Base-by-base conservation (phyloP, 2,797 vertebrate species). In the Carcharodon carcharias region DNA sequence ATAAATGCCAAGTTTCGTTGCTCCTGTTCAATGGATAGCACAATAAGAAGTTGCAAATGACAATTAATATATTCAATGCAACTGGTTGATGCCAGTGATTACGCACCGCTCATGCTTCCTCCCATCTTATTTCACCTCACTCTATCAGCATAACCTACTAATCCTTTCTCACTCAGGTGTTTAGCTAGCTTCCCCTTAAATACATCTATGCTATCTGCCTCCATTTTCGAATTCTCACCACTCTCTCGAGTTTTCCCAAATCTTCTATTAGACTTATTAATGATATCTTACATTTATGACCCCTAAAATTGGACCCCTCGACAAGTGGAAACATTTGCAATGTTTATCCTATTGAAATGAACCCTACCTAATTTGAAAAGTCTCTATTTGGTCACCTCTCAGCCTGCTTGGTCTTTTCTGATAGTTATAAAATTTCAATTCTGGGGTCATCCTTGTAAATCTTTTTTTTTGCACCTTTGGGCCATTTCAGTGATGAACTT, bases 1-100 rank as follows among this genome's bases (percentile, higher is more conserved):
- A 99, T 99, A 97, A 99, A 99, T 0, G 99, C 98, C 0, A 99
- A 97, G 96, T 99, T 99, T 97, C 99, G 98, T 97, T 99, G 99
- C 97, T 99, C 98, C 99, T 99, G 97, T 16, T 95, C 28, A 58
- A 73, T 31, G 9, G 45, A 67, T 21, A 93, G 23, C n/a, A 45
- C 18, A 63, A 4, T 92, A 18, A 63, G n/a, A 67, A 65, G n/a
- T 45, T 61, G 12, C 35, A n/a, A 91, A 21, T n/a, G 35, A 67
- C 63, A 12, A 50, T 50, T 23, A 50, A 85, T 50, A 50, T 50
- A 91, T n/a, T 91, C 35, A 58, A 11, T 28, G 54, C 87, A 58
- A 89, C 21, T 12, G 0, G 9, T 0, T 4, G 12, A 5, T 45
- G 40, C 80, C 1, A 12, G 12, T 61, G 28, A n/a, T 91, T 16